Percentiles rank a stretch among this genome's conserved stretches.
phyloP scores from a whole-genome alignment of 1,140 invertebrate genomes.

The Agraylea sexmaculata region DNA sequence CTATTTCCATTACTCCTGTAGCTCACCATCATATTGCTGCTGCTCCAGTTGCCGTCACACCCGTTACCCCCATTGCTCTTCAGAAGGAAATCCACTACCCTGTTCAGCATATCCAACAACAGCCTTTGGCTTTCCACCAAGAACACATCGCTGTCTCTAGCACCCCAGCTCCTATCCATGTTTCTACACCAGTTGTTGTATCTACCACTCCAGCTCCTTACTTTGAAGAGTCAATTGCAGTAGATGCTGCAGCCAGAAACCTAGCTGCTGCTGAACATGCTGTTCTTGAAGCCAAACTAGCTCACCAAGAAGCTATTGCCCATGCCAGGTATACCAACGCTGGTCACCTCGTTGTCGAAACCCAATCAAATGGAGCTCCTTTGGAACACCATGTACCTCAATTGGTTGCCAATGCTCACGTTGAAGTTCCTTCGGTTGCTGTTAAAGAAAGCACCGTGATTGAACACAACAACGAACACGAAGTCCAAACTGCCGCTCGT shows the following conservation, averaged over 20 bases:
- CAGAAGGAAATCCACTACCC: conserved; percentile 8
- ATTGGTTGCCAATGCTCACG: conserved; percentile 23
- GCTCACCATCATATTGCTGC: conserved; percentile 14
- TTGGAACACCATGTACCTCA: conserved; percentile 20
- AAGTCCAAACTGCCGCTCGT: conserved; percentile 19
- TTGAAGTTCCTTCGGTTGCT: too few relatives aligned
- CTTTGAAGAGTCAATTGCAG: conserved; percentile 25
- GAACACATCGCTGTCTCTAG: conserved; percentile 16
- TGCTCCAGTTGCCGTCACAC: conserved; percentile 7
- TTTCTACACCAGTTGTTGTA: conserved; percentile 16
- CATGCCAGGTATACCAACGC: conserved; percentile 10
- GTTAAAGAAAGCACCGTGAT: background rate
- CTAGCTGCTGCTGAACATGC: conserved; percentile 20
- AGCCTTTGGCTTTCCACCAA: conserved; percentile 6
- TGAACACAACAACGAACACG: conserved; percentile 8
- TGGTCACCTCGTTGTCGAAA: conserved; percentile 20
- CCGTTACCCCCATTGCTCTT: conserved; percentile 13
- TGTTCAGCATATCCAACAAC: conserved; percentile 3
- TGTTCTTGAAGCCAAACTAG: conserved; percentile 13
- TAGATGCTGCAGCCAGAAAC: conserved; percentile 29
- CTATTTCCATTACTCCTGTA: conserved; percentile 20
- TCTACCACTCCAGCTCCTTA: conserved; percentile 20
- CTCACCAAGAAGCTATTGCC: conserved; percentile 18
- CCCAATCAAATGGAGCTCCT: conserved; percentile 26
- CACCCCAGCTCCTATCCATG: conserved; percentile 21